These are phyloP conservation scores for Neuroscelio doddi DNA, from an alignment of 2,888 invertebrate species.

Conservation along the genomic window DNA sequence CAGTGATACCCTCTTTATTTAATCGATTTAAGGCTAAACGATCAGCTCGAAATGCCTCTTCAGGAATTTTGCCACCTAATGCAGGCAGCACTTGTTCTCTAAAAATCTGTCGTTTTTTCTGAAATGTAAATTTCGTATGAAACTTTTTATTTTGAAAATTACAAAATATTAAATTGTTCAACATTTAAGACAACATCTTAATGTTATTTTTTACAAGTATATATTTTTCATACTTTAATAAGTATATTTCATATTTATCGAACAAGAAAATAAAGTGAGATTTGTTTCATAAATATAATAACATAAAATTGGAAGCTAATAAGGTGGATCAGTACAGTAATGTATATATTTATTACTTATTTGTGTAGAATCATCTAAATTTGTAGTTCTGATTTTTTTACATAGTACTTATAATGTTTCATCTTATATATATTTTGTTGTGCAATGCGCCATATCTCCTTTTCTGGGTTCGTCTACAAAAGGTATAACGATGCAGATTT, in stretches of 20 bases:
- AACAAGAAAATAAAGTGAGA: no score
- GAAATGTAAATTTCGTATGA: conserved; percentile 39
- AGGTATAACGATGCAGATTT: conserved; percentile 19
- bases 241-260: no score
- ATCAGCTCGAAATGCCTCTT: conserved; percentile 77
- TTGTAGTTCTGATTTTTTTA: conserved; percentile 1
- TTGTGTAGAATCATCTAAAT: not conserved
- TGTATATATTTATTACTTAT: no score
- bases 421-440: conserved; percentile 4
- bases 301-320: no score
- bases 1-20: conserved; percentile 78
- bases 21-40: conserved; percentile 76
- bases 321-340: no score
- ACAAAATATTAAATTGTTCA: not conserved
- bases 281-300: no score
- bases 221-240: no score
- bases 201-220: no score
- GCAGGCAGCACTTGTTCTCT: conserved; percentile 77
- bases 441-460: conserved; percentile 8
- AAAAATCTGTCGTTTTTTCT: conserved; percentile 78
- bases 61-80: conserved; percentile 78
- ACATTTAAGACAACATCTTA: no score
- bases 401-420: conserved; percentile 7
- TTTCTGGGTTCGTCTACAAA: conserved; percentile 19
- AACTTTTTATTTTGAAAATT: not conserved